These are phyloP conservation scores for Henricia sp. DNA, from an alignment of 53 echinoderm and acorn worm species.

Conservation along the genomic window DNA sequence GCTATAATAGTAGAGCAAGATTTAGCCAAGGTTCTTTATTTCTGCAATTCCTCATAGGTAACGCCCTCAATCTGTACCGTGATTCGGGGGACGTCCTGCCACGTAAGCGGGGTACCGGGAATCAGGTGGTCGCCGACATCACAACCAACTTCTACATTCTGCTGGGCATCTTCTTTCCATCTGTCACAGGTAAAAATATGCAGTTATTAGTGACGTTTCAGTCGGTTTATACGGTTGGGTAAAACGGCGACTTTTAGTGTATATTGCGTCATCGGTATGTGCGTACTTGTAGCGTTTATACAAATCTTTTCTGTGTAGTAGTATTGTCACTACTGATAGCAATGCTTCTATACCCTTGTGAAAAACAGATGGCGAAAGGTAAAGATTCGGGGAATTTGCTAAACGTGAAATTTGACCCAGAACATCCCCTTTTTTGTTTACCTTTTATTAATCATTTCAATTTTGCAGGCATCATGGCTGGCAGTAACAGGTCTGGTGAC, in stretches of 20 bases:
- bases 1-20: background rate
- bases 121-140: constrained; percentile 89
- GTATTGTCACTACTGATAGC: too few species aligned
- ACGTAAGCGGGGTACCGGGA: constrained; percentile 65
- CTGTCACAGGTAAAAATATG: constrained; percentile 88
- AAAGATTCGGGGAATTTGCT: too few species aligned
- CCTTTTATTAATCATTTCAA: background rate
- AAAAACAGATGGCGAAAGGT: too few species aligned
- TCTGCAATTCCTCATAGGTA: constrained; percentile 45
- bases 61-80: constrained; percentile 72
- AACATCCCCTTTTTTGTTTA: background rate
- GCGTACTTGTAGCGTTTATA: too few species aligned
- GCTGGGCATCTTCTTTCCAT: constrained; percentile 97
- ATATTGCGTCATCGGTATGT: too few species aligned
- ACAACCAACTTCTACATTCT: constrained; percentile 88
- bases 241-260: background rate
- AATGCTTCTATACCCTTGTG: too few species aligned
- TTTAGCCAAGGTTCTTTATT: background rate
- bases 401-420: too few species aligned
- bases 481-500: constrained; percentile 96
- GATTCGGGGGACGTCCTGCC: constrained; percentile 79
- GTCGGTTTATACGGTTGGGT: background rate
- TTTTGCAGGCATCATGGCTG: constrained; percentile 94
- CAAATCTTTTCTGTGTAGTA: too few species aligned
- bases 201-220: background rate